These are phyloP conservation scores for Hystrix cristata DNA, from an alignment of 2,113 vertebrate species.

Conservation along the genomic window DNA sequence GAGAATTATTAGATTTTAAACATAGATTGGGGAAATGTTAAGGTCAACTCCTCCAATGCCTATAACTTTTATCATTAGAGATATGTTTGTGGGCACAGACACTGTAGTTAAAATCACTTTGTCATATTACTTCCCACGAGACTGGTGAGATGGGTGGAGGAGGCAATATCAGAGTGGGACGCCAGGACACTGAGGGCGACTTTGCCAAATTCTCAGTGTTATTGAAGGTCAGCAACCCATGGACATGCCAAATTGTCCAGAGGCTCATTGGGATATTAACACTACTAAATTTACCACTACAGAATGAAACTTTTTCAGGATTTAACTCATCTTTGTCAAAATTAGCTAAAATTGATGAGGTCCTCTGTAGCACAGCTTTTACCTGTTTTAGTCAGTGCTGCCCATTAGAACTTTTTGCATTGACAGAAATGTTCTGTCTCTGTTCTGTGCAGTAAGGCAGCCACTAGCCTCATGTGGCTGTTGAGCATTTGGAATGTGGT, in stretches of 20 bases:
- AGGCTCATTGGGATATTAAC: not conserved
- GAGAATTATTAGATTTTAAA: conserved; percentile 43
- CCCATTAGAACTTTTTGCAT: not conserved
- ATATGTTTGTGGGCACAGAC: not conserved
- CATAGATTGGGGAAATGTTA: not conserved
- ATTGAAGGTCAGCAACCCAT: not conserved
- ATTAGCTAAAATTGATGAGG: not conserved
- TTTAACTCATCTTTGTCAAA: conserved; percentile 38
- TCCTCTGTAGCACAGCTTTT: not conserved
- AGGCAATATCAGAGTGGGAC: not conserved
- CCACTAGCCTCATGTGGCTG: not conserved
- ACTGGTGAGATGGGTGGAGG: not conserved
- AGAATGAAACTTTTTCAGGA: not conserved
- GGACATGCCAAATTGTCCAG: not conserved
- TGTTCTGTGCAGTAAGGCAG: not conserved
- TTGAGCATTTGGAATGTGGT: not conserved
- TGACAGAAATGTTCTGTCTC: not conserved
- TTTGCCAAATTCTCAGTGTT: not conserved
- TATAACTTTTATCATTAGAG: conserved; percentile 45
- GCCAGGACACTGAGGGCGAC: not conserved
- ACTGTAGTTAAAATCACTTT: not conserved
- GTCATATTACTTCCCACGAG: not conserved
- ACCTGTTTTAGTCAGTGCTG: conserved; percentile 60
- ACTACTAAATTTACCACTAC: not conserved
- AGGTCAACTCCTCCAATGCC: not conserved